Base-by-base conservation (phyloP, 1,140 invertebrate genomes). In the Lordiphosa collinella region DNA sequence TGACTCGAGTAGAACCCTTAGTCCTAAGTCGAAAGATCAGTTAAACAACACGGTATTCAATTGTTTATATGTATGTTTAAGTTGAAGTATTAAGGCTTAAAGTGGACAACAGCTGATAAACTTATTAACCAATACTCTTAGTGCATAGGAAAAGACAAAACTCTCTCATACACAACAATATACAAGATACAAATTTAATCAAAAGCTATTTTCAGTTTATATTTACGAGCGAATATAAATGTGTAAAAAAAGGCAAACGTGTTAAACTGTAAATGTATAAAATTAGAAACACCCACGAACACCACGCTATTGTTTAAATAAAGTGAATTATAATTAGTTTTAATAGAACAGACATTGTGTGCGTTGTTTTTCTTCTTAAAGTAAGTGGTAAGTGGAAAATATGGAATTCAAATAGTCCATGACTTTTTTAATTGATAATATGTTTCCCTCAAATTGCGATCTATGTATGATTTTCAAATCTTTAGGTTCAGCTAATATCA, bases 251-350 rank as follows among this genome's bases (percentile, higher is more conserved):
- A 58, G 37, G 53, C 62, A 11, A 58, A 44, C 18, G 57, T 58
- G 43, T 47, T 66, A 57, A 66, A 58, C 14, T 35, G 34, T 54
- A 58, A 66, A 49, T 67, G 53, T 67, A 67, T 57, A 67, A 67
- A 67, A 54, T 18, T 49, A 66, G 44, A 65, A 69, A 49, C 31
- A 66, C 29, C 62, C 66, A 66, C 62, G 62, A 66, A 66, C 59
- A 70, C 56, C 18, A 70, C 58, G 56, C 68, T 49, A 51, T 52
- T 40, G 48, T 43, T 56, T 74, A 52, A 69, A 84, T 82, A 82
- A 80, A 72, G 69, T 76, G 61, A 53, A 63, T 66, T 48, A 56
- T 74, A 67, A 61, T 76, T 82, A 82, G 71, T 84, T 67, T 75
- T 71, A 71, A 76, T 76, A 80, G 44, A 67, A 80, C 40, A 2